Base-by-base conservation (phyloP, 2,113 vertebrate species). In the Apodemus speciosus region DNA sequence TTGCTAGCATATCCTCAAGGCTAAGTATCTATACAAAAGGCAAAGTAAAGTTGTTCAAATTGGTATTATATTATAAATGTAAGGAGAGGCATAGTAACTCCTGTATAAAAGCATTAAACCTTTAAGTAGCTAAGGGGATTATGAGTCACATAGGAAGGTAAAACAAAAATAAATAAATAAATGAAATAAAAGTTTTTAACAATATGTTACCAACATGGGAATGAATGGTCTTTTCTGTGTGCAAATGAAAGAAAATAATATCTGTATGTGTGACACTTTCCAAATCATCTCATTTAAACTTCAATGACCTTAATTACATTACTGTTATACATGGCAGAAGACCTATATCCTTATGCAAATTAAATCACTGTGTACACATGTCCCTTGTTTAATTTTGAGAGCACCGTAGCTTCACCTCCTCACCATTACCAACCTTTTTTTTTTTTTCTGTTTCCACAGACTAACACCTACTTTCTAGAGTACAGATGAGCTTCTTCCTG, bases 71-170 rank as follows among this genome's bases (percentile, higher is more conserved):
- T 62, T 92, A 91, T 91, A 90, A 83, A 16, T 89, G 68, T 72
- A 93, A 92, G 92, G 94, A 83, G 81, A 95, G 92, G 76, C 38
- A 14, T 53, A 87, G 69, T 58, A 40, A 94, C 68, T 72, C 77
- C 91, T 89, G 72, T 58, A 46, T 89, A 51, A 21, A 62, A 91
- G 4, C 23, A 91, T 9, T 38, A 86, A 83, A 73, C 38, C 49
- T 66, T 30, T 87, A 89, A 86, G 20, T 66, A 88, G 20, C 72
- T 92, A 79, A 90, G 35, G 18, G 51, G 92, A 91, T 94, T 94
- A 69, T 87, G 43, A 6, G 49, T 85, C 20, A 81, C 40, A 93
- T 68, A 40, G 25, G 3, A 56, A 88, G 38, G 9, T 32, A 53
- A 81, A 77, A 83, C 49, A 77, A 80, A 77, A 51, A 35, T 69